phyloP scores from a whole-genome alignment of 2,797 vertebrate species.

The Hafferia zeledoni region DNA sequence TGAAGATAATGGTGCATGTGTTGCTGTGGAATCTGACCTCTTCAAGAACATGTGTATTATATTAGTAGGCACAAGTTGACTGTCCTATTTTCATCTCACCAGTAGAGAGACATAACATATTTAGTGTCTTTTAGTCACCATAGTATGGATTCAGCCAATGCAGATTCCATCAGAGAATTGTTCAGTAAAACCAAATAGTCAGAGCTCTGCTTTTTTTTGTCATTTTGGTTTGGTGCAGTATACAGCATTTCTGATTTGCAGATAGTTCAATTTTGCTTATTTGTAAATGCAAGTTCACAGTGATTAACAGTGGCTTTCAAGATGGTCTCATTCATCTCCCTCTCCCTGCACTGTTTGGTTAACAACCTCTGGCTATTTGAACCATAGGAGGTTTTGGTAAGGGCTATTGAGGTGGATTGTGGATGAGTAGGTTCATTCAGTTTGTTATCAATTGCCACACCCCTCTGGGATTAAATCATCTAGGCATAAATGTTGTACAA shows the following conservation, averaged over 20 bases:
- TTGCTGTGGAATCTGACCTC: not conserved
- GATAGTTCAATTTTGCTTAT: not conserved
- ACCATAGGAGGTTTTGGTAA: not conserved
- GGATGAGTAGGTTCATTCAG: fast-evolving
- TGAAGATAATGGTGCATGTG: not conserved
- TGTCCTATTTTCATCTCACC: not conserved
- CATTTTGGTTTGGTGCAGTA: not conserved
- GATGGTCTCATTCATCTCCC: not conserved
- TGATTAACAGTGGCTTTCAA: not conserved
- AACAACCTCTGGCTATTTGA: not conserved
- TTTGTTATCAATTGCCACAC: not conserved
- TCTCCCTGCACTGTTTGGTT: not conserved
- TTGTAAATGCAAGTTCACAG: not conserved
- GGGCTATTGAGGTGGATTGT: not conserved
- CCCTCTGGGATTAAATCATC: not conserved
- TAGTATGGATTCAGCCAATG: not conserved
- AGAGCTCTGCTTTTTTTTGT: not conserved
- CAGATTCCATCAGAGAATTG: not conserved
- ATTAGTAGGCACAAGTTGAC: not conserved
- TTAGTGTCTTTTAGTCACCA: not conserved
- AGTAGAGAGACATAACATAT: not conserved
- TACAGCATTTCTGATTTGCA: not conserved
- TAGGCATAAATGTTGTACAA: not conserved
- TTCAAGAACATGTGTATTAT: not conserved
- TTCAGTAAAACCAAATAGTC: not conserved